phyloP scores from a whole-genome alignment of 1,140 invertebrate genomes.

The Anoplolepis gracilipes region DNA sequence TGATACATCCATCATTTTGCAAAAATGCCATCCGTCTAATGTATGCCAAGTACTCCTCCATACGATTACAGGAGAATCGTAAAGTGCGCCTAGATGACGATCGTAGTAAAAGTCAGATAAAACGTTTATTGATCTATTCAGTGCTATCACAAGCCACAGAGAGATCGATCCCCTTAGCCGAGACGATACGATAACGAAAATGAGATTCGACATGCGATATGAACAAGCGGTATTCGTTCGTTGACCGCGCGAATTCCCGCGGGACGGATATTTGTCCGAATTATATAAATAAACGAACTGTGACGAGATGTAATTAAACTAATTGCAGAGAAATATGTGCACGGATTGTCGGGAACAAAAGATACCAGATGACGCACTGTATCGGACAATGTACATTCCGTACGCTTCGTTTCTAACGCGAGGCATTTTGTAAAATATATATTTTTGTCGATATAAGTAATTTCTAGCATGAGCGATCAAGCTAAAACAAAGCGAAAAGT shows the following conservation, averaged over 20 bases:
- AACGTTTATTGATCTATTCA: constrained; percentile 70
- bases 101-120: constrained; percentile 67
- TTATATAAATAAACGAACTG: constrained; percentile 54
- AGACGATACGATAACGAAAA: constrained; percentile 59
- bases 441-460: constrained; percentile 43
- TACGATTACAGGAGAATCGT: constrained; percentile 2
- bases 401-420: constrained; percentile 33
- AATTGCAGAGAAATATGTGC: constrained; percentile 49
- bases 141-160: constrained; percentile 57
- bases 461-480: constrained; percentile 41
- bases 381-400: constrained; percentile 10
- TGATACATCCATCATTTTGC: background rate
- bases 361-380: constrained; percentile 17
- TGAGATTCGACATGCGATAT: constrained; percentile 58
- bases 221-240: constrained; percentile 4
- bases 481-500: constrained; percentile 19
- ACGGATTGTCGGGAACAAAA: constrained; percentile 28
- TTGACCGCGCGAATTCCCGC: constrained; percentile 37
- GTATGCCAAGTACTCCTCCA: background rate
- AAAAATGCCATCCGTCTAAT: background rate
- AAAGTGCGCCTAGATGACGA: constrained; percentile 55
- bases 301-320: constrained; percentile 61
- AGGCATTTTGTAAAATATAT: constrained; percentile 36
- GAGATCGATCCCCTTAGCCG: constrained; percentile 66
- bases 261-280: constrained; percentile 41